phyloP scores from a whole-genome alignment of 2,113 vertebrate genomes.

The Tretioscincus oriximinensis region DNA sequence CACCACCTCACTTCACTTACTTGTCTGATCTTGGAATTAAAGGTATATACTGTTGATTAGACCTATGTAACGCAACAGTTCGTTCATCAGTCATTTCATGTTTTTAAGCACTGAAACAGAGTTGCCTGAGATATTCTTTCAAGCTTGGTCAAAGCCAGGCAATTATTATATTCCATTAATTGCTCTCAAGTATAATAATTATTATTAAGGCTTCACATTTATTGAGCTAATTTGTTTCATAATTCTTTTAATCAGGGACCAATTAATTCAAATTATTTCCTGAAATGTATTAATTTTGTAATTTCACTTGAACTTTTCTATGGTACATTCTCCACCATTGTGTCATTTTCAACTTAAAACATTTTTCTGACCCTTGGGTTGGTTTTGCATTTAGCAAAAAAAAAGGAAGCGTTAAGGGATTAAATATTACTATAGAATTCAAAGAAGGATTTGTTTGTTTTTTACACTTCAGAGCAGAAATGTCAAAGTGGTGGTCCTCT shows the following conservation, averaged over 20 bases:
- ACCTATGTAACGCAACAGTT: neutral
- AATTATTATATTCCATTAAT: conserved; percentile 29
- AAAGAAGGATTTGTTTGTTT: too few species aligned
- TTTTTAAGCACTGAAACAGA: conserved; percentile 19
- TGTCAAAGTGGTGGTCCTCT: too few species aligned
- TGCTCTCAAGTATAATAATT: conserved; percentile 28
- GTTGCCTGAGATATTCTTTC: conserved; percentile 24
- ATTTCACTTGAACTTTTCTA: conserved; percentile 9
- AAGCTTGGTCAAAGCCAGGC: conserved; percentile 5
- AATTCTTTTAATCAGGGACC: conserved; percentile 34
- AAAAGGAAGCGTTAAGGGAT: neutral
- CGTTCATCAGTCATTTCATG: conserved; percentile 21
- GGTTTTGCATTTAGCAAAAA: neutral
- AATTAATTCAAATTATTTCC: conserved; percentile 8
- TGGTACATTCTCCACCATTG: neutral
- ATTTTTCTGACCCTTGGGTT: neutral
- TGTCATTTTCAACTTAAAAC: neutral
- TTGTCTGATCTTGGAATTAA: conserved; percentile 2
- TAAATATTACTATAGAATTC: neutral
- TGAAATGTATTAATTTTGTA: neutral
- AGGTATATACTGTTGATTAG: neutral
- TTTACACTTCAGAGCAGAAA: too few species aligned
- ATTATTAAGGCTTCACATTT: conserved; percentile 40
- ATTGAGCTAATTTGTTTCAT: conserved; percentile 19
- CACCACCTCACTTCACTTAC: neutral